A percentile compares a stretch with the other conserved stretches of the same genome.
Evolutionary conservation across 2,113 vertebrate species (phyloP).

Genomic region (Oncorhynchus kisutch): DNA sequence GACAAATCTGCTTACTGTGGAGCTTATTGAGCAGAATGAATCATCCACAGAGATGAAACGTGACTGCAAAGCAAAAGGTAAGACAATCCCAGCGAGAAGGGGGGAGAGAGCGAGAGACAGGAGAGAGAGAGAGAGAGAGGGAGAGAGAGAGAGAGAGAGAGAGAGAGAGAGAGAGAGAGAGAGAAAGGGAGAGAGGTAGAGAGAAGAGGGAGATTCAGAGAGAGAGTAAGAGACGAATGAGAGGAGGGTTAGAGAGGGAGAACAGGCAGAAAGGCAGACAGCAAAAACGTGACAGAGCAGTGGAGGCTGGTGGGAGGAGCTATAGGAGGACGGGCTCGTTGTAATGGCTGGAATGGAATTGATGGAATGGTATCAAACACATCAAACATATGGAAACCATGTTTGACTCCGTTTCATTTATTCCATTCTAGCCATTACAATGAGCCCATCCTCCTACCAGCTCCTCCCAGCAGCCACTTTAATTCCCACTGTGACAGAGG

Average conservation of each 20-base stretch:
- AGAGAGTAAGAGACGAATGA: constrained; percentile 10
- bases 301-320: constrained; percentile 2
- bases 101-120: constrained; percentile 19
- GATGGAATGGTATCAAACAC: too few relatives aligned
- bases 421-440: too few relatives aligned
- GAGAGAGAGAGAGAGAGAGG: constrained; percentile 22
- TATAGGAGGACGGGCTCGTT: too few relatives aligned
- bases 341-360: too few relatives aligned
- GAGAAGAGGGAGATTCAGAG: background rate
- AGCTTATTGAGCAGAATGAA: constrained; percentile 83
- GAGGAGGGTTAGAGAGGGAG: background rate
- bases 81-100: constrained; percentile 52
- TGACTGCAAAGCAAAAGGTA: constrained; percentile 78
- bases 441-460: too few relatives aligned
- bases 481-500: constrained; percentile 4
- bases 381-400: too few relatives aligned
- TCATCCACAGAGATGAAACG: constrained; percentile 74
- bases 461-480: too few relatives aligned
- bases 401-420: too few relatives aligned
- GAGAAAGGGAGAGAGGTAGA: background rate
- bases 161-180: constrained; percentile 2
- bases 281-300: constrained; percentile 34
- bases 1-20: constrained; percentile 84
- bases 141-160: too few relatives aligned
- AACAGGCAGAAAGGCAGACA: constrained; percentile 2